phyloP scores from a whole-genome alignment of 2,797 vertebrate species.

The Chelon auratus region DNA sequence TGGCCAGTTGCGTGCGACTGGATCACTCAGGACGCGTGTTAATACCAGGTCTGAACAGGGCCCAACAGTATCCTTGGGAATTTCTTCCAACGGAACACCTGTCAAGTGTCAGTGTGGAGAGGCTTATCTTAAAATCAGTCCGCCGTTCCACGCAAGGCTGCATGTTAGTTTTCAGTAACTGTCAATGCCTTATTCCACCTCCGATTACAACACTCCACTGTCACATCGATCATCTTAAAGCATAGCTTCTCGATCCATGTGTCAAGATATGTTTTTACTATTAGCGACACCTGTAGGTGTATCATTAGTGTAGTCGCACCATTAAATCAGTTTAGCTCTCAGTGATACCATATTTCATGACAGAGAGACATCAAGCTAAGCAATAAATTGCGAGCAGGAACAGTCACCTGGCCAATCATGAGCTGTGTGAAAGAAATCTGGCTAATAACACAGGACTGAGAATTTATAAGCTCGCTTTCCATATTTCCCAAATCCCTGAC shows the following conservation, averaged over 20 bases:
- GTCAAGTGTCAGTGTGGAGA: too few species aligned
- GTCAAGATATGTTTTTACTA: slow-evolving; percentile 68
- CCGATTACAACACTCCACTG: too few species aligned
- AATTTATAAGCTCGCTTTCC: slow-evolving; percentile 72
- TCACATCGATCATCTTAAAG: too few species aligned
- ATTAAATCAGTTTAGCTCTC: slow-evolving; percentile 70
- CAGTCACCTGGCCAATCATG: slow-evolving; percentile 66
- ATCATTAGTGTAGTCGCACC: slow-evolving; percentile 61
- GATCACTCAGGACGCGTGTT: too few species aligned
- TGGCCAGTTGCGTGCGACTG: too few species aligned
- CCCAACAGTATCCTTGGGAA: too few species aligned
- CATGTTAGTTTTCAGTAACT: too few species aligned
- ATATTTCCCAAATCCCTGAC: slow-evolving; percentile 74
- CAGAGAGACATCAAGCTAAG: slow-evolving; percentile 63
- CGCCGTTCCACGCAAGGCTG: too few species aligned
- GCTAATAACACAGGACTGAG: slow-evolving; percentile 59
- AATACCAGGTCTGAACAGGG: too few species aligned
- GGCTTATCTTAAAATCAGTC: too few species aligned
- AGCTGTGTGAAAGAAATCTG: slow-evolving; percentile 62
- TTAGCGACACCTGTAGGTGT: slow-evolving; percentile 64
- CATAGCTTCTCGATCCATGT: slow-evolving; percentile 34
- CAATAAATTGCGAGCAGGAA: slow-evolving; percentile 66
- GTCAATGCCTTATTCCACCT: too few species aligned
- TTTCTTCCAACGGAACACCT: too few species aligned
- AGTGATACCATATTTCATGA: slow-evolving; percentile 75